Conservation (phyloP, 2,797 vertebrate species). For the Chromis chromis region DNA sequence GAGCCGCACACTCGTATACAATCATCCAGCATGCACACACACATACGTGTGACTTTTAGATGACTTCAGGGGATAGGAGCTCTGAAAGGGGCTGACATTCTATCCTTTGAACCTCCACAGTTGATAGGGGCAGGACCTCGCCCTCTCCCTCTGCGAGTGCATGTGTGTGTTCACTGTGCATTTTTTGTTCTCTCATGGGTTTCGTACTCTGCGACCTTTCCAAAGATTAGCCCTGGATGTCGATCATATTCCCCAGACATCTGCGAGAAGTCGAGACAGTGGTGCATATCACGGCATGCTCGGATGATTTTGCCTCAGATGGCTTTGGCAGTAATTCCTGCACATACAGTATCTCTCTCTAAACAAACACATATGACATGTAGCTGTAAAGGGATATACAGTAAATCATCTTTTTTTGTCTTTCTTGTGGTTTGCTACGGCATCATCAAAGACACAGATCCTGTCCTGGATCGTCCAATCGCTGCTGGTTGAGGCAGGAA, state of each 20-base stretch:
- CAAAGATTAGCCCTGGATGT: slow-evolving; percentile 57
- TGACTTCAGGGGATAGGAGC: slow-evolving; percentile 77
- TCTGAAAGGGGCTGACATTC: slow-evolving; percentile 77
- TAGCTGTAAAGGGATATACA: slow-evolving; percentile 35
- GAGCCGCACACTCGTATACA: slow-evolving; percentile 10
- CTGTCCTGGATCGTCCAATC: slow-evolving; percentile 53
- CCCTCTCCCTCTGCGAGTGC: slow-evolving; percentile 53
- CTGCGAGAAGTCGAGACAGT: slow-evolving; percentile 33
- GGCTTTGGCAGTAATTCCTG: slow-evolving; percentile 46
- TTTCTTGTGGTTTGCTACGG: slow-evolving; percentile 58
- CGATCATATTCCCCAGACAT: slow-evolving; percentile 46
- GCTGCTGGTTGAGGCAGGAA: slow-evolving; percentile 10
- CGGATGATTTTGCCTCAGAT: slow-evolving; percentile 16
- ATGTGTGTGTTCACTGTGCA: slow-evolving; percentile 54
- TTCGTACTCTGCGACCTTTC: slow-evolving; percentile 66
- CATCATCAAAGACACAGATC: slow-evolving; percentile 65
- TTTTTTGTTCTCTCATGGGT: slow-evolving; percentile 48
- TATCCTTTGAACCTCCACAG: slow-evolving; percentile 74
- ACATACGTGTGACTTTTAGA: slow-evolving; percentile 69
- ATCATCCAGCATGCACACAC: slow-evolving; percentile 21
- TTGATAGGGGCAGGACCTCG: slow-evolving; percentile 72
- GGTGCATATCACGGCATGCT: slow-evolving; percentile 29
- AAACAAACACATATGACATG: slow-evolving; percentile 35
- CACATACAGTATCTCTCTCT: slow-evolving; percentile 25
- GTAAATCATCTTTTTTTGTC: slow-evolving; percentile 31